These are phyloP conservation scores for Gallinago solitaria DNA, from an alignment of 2,797 vertebrate genomes.

Conservation along the genomic window DNA sequence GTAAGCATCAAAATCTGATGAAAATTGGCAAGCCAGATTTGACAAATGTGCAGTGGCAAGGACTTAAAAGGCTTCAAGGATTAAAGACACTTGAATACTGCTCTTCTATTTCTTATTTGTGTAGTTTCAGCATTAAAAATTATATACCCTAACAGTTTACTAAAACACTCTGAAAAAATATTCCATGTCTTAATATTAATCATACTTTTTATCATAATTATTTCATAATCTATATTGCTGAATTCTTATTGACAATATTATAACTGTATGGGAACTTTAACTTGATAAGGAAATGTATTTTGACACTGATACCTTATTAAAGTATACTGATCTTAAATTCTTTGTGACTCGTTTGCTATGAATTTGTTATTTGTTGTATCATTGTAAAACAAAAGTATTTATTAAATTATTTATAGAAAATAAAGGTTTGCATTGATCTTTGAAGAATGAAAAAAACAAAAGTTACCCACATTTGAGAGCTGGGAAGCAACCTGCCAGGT, in stretches of 20 bases:
- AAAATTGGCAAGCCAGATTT: conserved; percentile 15
- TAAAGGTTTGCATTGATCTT: conserved; percentile 63
- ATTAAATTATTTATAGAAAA: conserved; percentile 72
- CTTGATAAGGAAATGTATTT: conserved; percentile 94
- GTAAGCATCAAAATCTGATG: background rate
- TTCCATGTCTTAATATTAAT: conserved; percentile 85
- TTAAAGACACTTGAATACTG: conserved; percentile 69
- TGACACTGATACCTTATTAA: conserved; percentile 99
- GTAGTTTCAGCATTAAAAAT: conserved; percentile 80
- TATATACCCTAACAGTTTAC: conserved; percentile 80
- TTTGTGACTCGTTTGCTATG: conserved; percentile 69
- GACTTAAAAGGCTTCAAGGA: conserved; percentile 82
- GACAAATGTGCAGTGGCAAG: conserved; percentile 50
- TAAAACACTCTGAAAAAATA: conserved; percentile 79
- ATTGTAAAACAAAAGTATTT: conserved; percentile 64
- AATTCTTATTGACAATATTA: conserved; percentile 87
- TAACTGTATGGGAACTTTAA: conserved; percentile 89
- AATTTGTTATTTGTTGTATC: conserved; percentile 56
- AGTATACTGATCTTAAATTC: conserved; percentile 89
- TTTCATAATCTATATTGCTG: conserved; percentile 83
- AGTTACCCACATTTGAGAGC: background rate
- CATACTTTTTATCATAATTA: conserved; percentile 82
- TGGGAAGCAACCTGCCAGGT: background rate
- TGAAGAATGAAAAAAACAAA: conserved; percentile 21
- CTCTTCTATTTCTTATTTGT: conserved; percentile 71